Base-by-base conservation (phyloP, 2,888 invertebrate genomes). In the Agrotis clavis region DNA sequence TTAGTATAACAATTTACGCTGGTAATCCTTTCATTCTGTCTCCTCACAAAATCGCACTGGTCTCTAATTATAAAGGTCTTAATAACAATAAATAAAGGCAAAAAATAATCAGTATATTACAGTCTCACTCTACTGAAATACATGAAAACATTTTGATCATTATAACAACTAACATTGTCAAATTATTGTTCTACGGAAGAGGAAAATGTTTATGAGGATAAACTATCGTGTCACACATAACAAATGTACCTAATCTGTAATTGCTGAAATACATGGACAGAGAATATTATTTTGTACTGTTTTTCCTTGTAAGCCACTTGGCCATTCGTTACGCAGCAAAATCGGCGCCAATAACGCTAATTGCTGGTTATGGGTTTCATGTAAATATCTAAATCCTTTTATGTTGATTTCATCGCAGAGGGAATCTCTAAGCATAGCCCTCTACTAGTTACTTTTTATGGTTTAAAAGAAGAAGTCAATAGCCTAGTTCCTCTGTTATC, bases 271-370 rank as follows among this genome's bases (percentile, higher is more conserved):
- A 78, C 35, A 13, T 41, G 25, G 6, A 41, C n/a, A 30, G 4
- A 57, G 57, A 19, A 11, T 53, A 13, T n/a, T 1, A 21, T 77
- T 77, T 50, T 2, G n/a, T 57, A 61, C 18, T 18, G 18, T 62
- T 51, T 74, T 74, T 78, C 74, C 61, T 71, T 13, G n/a, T 59
- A 41, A 2, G 21, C 13, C n/a, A 77, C 14, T 16, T 18, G 13
- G 14, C 21, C 18, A 71, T 71, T 78, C 6, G 30, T 56, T 57
- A 9, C 54, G 25, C 18, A 18, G 11, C 30, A 4, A 0, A 16
- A 48, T 61, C 47, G 35, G 16, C 45, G 45, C 50, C 60, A 56
- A 45, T 50, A 25, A 45, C 16, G 45, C n/a, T 70, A 45, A 61
- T 35, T 45, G 50, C 13, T 18, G 5, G 13, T 9, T 9, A 35